Percentiles rank a stretch among this genome's conserved stretches.
Conservation (phyloP, 2,797 vertebrate species). For the Premnoplex brunnescens region DNA sequence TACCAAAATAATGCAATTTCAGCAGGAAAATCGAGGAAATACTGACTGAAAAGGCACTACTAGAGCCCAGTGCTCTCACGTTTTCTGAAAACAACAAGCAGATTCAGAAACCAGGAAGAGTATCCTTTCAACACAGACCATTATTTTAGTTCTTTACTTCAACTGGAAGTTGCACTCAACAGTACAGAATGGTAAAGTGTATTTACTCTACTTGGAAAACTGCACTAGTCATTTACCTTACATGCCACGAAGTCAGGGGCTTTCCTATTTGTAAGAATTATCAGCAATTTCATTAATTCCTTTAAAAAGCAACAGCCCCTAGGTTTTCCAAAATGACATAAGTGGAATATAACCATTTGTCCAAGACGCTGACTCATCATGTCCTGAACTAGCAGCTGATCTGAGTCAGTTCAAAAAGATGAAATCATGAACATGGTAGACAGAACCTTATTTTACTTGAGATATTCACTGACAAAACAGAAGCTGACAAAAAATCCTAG, state of each 20-base stretch:
- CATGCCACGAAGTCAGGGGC: rapidly evolving
- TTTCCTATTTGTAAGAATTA: neutral
- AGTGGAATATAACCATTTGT: neutral
- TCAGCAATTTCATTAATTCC: neutral
- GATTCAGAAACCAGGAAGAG: neutral
- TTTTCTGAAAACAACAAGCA: neutral
- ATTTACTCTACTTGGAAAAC: neutral
- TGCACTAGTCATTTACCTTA: neutral
- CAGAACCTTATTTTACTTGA: neutral
- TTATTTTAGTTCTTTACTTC: neutral
- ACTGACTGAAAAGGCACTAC: neutral
- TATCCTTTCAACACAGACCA: neutral
- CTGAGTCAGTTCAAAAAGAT: neutral
- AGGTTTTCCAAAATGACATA: neutral
- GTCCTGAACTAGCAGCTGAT: neutral
- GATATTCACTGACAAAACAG: neutral
- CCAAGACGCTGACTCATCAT: neutral
- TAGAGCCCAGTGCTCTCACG: neutral
- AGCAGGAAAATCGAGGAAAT: neutral
- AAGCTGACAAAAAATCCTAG: neutral
- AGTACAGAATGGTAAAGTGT: neutral
- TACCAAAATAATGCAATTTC: neutral
- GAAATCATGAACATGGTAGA: neutral
- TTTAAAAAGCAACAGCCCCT: neutral
- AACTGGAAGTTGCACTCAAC: neutral